A percentile compares a stretch with the other conserved stretches of the same genome.
These are phyloP conservation scores for Hirtodrosophila alboralis DNA, from an alignment of 2,888 invertebrate species.

Conservation along the genomic window DNA sequence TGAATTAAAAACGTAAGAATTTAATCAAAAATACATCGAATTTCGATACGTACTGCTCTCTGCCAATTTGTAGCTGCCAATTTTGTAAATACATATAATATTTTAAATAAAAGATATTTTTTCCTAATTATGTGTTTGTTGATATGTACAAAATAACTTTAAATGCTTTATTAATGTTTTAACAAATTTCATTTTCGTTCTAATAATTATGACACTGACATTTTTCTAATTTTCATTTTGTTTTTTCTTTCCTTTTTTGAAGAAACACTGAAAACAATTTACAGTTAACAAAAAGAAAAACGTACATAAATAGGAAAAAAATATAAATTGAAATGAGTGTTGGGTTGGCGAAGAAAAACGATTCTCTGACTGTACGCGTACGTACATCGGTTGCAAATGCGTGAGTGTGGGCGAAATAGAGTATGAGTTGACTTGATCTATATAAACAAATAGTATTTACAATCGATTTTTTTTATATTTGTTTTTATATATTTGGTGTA, in stretches of 20 bases:
- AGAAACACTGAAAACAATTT: conserved; percentile 51
- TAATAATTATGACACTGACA: conserved; percentile 64
- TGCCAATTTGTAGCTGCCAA: conserved; percentile 67
- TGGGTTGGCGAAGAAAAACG: conserved; percentile 39
- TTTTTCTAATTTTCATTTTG: no score
- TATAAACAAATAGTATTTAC: conserved; percentile 62
- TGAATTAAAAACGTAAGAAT: conserved; percentile 43
- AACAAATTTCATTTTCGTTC: conserved; percentile 53
- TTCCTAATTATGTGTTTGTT: conserved; percentile 23
- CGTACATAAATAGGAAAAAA: conserved; percentile 20
- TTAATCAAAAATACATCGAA: conserved; percentile 31
- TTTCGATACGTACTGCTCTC: conserved; percentile 58
- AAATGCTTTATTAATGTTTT: conserved; percentile 51
- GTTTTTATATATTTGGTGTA: conserved; percentile 44
- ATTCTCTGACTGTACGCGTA: conserved; percentile 32
- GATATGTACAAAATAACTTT: conserved; percentile 53
- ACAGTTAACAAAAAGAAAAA: conserved; percentile 31
- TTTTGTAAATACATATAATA: conserved; percentile 26
- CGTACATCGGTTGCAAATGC: conserved; percentile 30
- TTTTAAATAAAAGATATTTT: conserved; percentile 33
- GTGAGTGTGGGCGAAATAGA: conserved; percentile 34
- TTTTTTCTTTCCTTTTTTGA: no score
- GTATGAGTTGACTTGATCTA: conserved; percentile 54
- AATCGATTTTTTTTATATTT: conserved; percentile 43
- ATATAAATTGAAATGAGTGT: conserved; percentile 31